phyloP scores from a whole-genome alignment of 2,113 vertebrate species.

The Nerophis lumbriciformis region DNA sequence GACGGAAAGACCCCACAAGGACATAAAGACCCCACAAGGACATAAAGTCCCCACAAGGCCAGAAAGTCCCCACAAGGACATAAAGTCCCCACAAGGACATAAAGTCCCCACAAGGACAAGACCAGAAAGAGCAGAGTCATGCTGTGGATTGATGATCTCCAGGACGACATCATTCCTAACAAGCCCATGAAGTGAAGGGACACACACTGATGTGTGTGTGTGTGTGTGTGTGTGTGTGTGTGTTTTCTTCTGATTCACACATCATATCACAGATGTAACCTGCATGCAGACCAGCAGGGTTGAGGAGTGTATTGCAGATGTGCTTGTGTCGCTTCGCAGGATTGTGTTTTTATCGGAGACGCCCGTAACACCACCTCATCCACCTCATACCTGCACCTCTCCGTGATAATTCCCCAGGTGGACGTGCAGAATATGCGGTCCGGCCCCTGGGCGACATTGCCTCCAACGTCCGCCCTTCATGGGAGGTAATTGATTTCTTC shows the following conservation, averaged over 20 bases:
- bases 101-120: no score
- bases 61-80: no score
- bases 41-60: no score
- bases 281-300: slow-evolving; percentile 44
- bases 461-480: slow-evolving; percentile 30
- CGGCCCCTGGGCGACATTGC: slow-evolving; percentile 21
- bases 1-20: no score
- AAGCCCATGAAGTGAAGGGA: slow-evolving; percentile 4
- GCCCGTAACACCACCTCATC: slow-evolving; percentile 37
- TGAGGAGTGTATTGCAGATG: slow-evolving; percentile 57
- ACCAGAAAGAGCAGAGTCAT: no score
- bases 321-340: slow-evolving; percentile 45
- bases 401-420: slow-evolving; percentile 44
- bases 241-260: slow-evolving; percentile 35
- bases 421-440: slow-evolving; percentile 29
- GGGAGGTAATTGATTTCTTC: slow-evolving; percentile 59
- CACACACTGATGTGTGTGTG: slow-evolving; percentile 36
- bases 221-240: no score
- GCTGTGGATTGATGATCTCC: slow-evolving; percentile 23
- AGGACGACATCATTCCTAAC: background rate
- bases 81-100: no score
- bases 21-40: no score
- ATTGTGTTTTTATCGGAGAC: slow-evolving; percentile 41
- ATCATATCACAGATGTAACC: slow-evolving; percentile 62
- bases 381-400: slow-evolving; percentile 26